phyloP scores from a whole-genome alignment of 1,140 invertebrate species.

The silkworm (Bombyx mori) region DNA sequence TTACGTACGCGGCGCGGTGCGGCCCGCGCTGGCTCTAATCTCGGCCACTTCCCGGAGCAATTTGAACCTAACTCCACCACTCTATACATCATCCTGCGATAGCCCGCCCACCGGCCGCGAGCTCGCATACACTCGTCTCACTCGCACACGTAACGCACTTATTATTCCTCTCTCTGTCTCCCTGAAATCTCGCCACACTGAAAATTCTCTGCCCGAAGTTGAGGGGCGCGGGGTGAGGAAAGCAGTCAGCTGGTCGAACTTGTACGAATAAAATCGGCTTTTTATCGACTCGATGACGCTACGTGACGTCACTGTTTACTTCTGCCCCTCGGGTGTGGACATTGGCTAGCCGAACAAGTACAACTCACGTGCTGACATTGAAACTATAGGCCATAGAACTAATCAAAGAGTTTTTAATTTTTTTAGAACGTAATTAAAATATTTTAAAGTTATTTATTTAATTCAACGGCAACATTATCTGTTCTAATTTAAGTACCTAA shows the following conservation, averaged over 20 bases:
- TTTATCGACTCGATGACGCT: slow-evolving; percentile 66
- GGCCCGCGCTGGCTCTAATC: slow-evolving; percentile 73
- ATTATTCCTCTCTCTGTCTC: slow-evolving; percentile 30
- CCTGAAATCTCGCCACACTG: slow-evolving; percentile 54
- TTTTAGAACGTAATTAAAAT: too few relatives aligned
- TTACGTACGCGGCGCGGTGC: slow-evolving; percentile 64
- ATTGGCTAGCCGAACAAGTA: slow-evolving; percentile 25
- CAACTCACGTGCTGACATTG: too few relatives aligned
- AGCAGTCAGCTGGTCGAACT: slow-evolving; percentile 68
- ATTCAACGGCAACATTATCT: too few relatives aligned
- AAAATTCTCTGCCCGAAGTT: slow-evolving; percentile 54
- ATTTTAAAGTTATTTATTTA: too few relatives aligned
- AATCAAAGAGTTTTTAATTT: too few relatives aligned
- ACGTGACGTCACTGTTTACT: slow-evolving; percentile 69
- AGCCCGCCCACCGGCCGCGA: slow-evolving; percentile 37
- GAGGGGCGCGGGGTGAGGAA: slow-evolving; percentile 30
- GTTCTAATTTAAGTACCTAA: too few relatives aligned
- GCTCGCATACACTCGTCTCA: slow-evolving; percentile 34
- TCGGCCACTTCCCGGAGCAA: slow-evolving; percentile 78
- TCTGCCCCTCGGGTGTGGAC: slow-evolving; percentile 40
- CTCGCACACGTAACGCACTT: slow-evolving; percentile 21
- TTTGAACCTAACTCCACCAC: slow-evolving; percentile 78
- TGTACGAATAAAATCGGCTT: slow-evolving; percentile 69
- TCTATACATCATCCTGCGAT: slow-evolving; percentile 75
- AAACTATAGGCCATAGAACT: too few relatives aligned